Base-by-base conservation (phyloP, 2,797 vertebrate species). In the Meriones psammophilus region DNA sequence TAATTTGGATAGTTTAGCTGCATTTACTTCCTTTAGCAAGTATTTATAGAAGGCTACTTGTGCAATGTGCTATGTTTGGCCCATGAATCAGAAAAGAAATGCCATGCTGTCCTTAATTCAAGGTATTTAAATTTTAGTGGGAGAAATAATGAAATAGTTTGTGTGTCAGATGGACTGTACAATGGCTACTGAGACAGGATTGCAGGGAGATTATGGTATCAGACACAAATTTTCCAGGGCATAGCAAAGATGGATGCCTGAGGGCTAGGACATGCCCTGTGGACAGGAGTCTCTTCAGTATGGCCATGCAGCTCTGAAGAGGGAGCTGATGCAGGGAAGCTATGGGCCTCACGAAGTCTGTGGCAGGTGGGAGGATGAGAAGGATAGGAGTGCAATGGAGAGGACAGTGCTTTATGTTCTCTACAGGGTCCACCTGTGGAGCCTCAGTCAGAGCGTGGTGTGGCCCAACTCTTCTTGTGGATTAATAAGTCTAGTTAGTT, bases 11-110 rank as follows among this genome's bases (percentile, higher is more conserved):
- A 66, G 50, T 71, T 28, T 77, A 60, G 30, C 54, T 91, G 68
- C 64, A 89, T 78, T 95, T 89, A 83, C 83, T 93, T 91, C 69
- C 56, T 89, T 94, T 56, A 92, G 69, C 18, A 28, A 89, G 89
- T 30, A 87, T n/a, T 60, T 74, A 8, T 54, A 66, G 42, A 95
- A 80, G 42, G 13, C 18, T 84, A 8, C 66, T 88, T 88, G 28
- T 95, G 26, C 54, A 86, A 14, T 50, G 36, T 6, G 20, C 62
- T 56, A 39, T 39, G 17, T 13, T 92, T 80, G n/a, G 46, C 54
- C 17, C 4, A 10, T 78, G 46, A 78, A 36, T 93, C 46, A 73
- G 71, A 66, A 84, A 50, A 71, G 50, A 94, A 92, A 74, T 64
- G n/a, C 3, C 22, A 26, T 10, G 28, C 4, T 73, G 28, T 90